Evolutionary conservation across 2,113 vertebrate genomes (phyloP).

Genomic region (Chaetorhynchus papuensis): DNA sequence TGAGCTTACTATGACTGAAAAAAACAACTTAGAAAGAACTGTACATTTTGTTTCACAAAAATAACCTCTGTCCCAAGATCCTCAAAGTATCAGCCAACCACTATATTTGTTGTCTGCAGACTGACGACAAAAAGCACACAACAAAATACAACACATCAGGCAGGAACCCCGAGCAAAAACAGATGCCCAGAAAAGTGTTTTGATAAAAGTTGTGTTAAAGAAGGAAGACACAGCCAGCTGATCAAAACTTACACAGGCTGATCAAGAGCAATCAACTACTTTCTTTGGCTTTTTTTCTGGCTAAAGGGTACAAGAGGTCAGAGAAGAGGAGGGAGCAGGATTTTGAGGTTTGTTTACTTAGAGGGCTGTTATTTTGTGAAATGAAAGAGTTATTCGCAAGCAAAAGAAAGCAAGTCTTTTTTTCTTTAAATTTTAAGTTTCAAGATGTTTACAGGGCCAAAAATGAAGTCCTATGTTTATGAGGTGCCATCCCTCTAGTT

Average conservation of each 20-base stretch:
- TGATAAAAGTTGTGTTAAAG: not conserved
- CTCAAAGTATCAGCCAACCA: not conserved
- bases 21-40: not conserved
- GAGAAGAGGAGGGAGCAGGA: not conserved
- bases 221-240: not conserved
- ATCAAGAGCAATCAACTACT: not conserved
- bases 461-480: not conserved
- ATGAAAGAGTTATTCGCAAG: not conserved
- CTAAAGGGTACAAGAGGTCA: not conserved
- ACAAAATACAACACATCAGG: not conserved
- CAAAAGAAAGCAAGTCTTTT: not conserved
- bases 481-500: not conserved
- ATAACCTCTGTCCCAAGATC: not conserved
- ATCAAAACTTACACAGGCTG: not conserved
- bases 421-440: not conserved
- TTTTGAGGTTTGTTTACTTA: conserved; percentile 15
- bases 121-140: not conserved
- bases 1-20: not conserved
- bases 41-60: not conserved
- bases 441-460: not conserved
- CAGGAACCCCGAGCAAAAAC: not conserved
- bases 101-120: not conserved
- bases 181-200: not conserved
- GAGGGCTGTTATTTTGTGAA: not conserved
- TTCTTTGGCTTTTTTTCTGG: not conserved